These are phyloP conservation scores for Etheostoma perlongum DNA, from an alignment of 2,797 vertebrate genomes.

Conservation along the genomic window DNA sequence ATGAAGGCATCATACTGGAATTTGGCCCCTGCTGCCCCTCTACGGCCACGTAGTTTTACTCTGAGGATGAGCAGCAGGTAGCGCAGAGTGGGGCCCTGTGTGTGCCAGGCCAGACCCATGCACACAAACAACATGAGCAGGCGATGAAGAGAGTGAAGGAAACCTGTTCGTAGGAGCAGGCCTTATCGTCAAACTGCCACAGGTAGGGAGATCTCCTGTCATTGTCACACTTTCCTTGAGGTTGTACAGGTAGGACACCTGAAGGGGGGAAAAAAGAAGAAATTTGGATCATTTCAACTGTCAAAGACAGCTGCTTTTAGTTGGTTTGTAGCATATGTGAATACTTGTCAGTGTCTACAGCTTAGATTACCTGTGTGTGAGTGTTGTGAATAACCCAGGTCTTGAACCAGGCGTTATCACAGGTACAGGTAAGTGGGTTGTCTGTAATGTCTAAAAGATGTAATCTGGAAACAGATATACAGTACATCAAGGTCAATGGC, in stretches of 20 bases:
- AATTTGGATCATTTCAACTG: neutral
- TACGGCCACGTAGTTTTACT: constrained; percentile 38
- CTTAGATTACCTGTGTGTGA: constrained; percentile 18
- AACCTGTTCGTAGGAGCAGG: constrained; percentile 39
- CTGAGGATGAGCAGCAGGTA: constrained; percentile 46
- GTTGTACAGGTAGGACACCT: constrained; percentile 52
- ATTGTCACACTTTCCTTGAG: constrained; percentile 39
- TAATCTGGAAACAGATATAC: constrained; percentile 39
- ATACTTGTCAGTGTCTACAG: neutral
- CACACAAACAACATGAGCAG: constrained; percentile 29
- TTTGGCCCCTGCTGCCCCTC: neutral
- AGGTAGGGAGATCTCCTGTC: constrained; percentile 11
- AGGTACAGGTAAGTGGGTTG: constrained; percentile 44
- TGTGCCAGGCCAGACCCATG: constrained; percentile 42
- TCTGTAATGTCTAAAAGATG: constrained; percentile 8
- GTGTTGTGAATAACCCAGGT: constrained; percentile 41
- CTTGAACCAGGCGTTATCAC: constrained; percentile 54
- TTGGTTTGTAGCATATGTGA: neutral
- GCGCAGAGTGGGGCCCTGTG: constrained; percentile 32
- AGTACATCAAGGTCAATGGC: neutral
- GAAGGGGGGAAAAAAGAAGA: neutral
- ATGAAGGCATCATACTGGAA: constrained; percentile 53
- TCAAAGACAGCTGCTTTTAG: neutral
- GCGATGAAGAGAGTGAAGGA: constrained; percentile 35
- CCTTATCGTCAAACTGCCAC: constrained; percentile 49